phyloP scores from a whole-genome alignment of 2,888 invertebrate genomes.

The Lepas anatifera region DNA sequence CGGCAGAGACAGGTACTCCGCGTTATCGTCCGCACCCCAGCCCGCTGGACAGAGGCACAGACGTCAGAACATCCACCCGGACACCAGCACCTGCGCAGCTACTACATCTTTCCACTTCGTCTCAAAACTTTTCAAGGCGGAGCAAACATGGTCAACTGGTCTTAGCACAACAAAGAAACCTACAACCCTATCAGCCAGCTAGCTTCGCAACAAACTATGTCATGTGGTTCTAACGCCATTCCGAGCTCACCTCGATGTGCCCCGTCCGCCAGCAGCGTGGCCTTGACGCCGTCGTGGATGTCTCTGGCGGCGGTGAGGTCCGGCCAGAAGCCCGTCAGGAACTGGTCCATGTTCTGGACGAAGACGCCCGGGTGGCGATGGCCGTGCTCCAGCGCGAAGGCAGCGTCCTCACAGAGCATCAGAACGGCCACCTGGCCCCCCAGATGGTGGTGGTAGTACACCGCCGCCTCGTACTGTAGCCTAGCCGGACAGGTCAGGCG shows the following conservation, averaged over 20 bases:
- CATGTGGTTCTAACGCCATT: background rate
- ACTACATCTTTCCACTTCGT: background rate
- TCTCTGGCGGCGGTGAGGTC: constrained; percentile 27
- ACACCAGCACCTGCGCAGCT: background rate
- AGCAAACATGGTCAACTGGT: background rate
- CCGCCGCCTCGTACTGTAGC: constrained; percentile 27
- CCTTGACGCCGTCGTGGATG: constrained; percentile 29
- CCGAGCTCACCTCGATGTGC: background rate
- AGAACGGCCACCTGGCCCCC: constrained; percentile 31
- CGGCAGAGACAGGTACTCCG: background rate
- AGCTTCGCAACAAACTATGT: too few relatives aligned
- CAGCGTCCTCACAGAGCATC: constrained; percentile 30
- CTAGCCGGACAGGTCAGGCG: constrained; percentile 28
- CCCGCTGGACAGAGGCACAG: background rate
- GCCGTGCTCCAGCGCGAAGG: constrained; percentile 27
- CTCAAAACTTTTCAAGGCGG: background rate
- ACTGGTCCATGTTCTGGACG: constrained; percentile 30
- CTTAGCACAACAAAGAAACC: background rate
- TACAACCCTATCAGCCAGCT: background rate
- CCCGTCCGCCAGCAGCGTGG: constrained; percentile 25
- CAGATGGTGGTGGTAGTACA: constrained; percentile 33
- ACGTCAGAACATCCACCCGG: background rate
- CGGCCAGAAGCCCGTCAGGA: constrained; percentile 30
- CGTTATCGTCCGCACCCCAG: too few relatives aligned
- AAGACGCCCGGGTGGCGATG: constrained; percentile 27